Percentiles rank a stretch among this genome's conserved stretches.
Evolutionary conservation across 92 coral and sea anemone genomes (phyloP).

Genomic region (Micromussa lordhowensis): DNA sequence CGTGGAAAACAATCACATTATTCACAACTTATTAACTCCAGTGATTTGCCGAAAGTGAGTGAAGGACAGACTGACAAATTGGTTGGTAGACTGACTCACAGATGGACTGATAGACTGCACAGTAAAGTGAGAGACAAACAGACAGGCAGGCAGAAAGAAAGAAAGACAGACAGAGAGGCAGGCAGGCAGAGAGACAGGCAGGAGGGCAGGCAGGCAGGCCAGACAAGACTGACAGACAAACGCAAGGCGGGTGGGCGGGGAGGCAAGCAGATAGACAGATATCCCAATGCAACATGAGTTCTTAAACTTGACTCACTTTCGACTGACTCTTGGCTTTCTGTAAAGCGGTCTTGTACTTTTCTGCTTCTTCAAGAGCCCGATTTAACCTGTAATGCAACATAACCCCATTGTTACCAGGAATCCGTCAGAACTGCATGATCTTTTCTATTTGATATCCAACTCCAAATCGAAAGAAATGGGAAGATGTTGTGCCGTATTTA

Average conservation of each 20-base stretch:
- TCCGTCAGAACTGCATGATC: not conserved
- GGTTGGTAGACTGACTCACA: not conserved
- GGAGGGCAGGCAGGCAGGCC: no score
- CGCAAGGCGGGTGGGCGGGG: no score
- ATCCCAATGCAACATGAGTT: no score
- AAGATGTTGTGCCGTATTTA: not conserved
- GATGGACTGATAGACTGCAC: not conserved
- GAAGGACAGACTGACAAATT: not conserved
- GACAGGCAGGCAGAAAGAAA: not conserved
- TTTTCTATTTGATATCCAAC: not conserved
- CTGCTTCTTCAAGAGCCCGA: constrained; percentile 96
- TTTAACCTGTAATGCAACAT: constrained; percentile 65
- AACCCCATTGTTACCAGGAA: not conserved
- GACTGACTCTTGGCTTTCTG: constrained; percentile 92
- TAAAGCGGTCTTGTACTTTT: constrained; percentile 88
- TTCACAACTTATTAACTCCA: not conserved
- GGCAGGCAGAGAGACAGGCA: not conserved
- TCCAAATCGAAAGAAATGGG: not conserved
- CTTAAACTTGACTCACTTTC: constrained; percentile 58
- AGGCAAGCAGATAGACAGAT: no score
- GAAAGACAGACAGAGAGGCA: not conserved
- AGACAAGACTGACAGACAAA: no score
- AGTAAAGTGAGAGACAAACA: not conserved
- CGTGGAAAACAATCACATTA: not conserved
- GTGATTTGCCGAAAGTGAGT: not conserved